Percentiles rank a stretch among this genome's conserved stretches.
phyloP scores from a whole-genome alignment of 2,113 vertebrate species.

The Pantherophis guttatus region DNA sequence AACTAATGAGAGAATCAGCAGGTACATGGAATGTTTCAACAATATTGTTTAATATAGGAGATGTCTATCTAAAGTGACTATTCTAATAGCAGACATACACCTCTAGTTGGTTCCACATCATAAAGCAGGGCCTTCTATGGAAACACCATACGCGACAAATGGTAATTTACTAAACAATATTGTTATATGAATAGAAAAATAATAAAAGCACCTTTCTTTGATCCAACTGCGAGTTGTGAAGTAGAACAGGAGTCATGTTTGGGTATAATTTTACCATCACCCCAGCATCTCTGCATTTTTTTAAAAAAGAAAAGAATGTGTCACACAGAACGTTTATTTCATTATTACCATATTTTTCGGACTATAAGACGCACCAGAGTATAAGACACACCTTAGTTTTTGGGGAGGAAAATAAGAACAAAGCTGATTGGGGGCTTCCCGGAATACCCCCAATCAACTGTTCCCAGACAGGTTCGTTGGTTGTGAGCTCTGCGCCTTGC shows the following conservation, averaged over 20 bases:
- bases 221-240: constrained; percentile 96
- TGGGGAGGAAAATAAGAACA: too few species aligned
- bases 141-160: neutral
- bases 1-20: neutral
- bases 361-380: too few species aligned
- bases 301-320: constrained; percentile 18
- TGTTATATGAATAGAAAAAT: neutral
- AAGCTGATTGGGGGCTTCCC: too few species aligned
- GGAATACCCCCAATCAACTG: too few species aligned
- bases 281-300: constrained; percentile 81
- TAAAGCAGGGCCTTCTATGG: neutral
- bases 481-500: too few species aligned
- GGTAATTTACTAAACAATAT: neutral
- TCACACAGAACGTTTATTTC: neutral
- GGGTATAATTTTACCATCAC: constrained; percentile 98
- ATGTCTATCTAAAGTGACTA: neutral
- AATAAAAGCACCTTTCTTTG: constrained; percentile 84
- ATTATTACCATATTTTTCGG: neutral
- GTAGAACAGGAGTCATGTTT: constrained; percentile 93
- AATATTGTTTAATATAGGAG: neutral
- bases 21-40: neutral
- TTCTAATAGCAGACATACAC: neutral
- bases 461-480: too few species aligned
- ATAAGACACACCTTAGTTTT: too few species aligned
- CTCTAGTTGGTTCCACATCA: neutral